Percentiles rank a stretch among this genome's conserved stretches.
phyloP scores from a whole-genome alignment of 2,113 vertebrate species.

The Triplophysa dalaica region DNA sequence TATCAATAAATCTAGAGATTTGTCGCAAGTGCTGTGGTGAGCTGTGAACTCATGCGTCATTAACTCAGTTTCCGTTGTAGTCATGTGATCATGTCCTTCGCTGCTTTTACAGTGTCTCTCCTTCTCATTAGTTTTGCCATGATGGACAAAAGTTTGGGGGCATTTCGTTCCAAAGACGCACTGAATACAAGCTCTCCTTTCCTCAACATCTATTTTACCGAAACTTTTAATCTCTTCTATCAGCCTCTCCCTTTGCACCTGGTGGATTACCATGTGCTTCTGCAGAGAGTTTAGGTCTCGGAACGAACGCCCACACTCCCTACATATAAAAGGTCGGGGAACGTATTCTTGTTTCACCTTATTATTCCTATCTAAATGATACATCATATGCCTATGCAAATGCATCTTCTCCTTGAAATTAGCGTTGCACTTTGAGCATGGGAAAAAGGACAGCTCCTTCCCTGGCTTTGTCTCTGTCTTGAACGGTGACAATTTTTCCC shows the following conservation, averaged over 20 bases:
- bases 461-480: conserved; percentile 78
- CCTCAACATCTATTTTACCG: conserved; percentile 82
- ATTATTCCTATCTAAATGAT: conserved; percentile 93
- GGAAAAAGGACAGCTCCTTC: conserved; percentile 84
- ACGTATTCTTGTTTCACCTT: conserved; percentile 86
- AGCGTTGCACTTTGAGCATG: conserved; percentile 91
- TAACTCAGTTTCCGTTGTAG: conserved; percentile 80
- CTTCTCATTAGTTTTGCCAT: conserved; percentile 84
- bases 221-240: conserved; percentile 89
- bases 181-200: conserved; percentile 74
- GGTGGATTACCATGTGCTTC: conserved; percentile 94
- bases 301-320: conserved; percentile 91
- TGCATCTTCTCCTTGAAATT: conserved; percentile 92
- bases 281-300: conserved; percentile 88
- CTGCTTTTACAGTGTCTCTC: conserved; percentile 87
- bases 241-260: conserved; percentile 84
- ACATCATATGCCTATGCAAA: conserved; percentile 97
- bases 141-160: conserved; percentile 85
- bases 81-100: conserved; percentile 85
- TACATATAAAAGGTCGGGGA: conserved; percentile 88
- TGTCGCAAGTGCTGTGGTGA: conserved; percentile 74
- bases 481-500: conserved; percentile 78
- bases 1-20: conserved; percentile 66
- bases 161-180: conserved; percentile 84
- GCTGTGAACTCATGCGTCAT: conserved; percentile 79